These are phyloP conservation scores for Charadrius vociferus DNA, from an alignment of 2,113 vertebrate genomes.

Conservation along the genomic window DNA sequence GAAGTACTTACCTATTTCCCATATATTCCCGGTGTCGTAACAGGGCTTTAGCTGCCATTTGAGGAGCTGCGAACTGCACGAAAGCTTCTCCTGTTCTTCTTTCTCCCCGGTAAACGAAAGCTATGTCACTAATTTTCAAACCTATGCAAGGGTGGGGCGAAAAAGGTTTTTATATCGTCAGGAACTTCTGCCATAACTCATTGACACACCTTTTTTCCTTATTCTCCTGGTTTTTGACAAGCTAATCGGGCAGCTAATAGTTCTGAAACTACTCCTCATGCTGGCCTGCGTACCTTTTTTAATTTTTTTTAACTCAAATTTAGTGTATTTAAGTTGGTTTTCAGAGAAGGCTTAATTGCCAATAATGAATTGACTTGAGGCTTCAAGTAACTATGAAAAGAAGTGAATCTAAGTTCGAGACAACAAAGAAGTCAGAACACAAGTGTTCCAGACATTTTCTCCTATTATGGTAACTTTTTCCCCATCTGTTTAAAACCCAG, in stretches of 20 bases:
- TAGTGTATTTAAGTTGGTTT: not conserved
- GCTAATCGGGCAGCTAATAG: not conserved
- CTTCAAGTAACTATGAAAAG: not conserved
- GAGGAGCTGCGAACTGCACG: constrained; percentile 85
- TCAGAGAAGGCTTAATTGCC: not conserved
- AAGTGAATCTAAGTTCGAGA: not conserved
- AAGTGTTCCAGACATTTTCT: not conserved
- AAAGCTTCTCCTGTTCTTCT: constrained; percentile 86
- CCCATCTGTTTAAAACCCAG: not conserved
- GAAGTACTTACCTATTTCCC: constrained; percentile 81
- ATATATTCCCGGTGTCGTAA: constrained; percentile 83
- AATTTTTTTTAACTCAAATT: fast-evolving
- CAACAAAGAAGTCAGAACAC: not conserved
- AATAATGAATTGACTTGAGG: fast-evolving
- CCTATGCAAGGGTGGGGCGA: constrained; percentile 44
- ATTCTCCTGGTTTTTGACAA: not conserved
- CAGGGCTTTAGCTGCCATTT: constrained; percentile 84
- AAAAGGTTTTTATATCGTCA: not conserved
- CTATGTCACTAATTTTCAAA: constrained; percentile 76
- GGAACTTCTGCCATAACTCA: not conserved
- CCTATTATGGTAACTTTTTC: not conserved
- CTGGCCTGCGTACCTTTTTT: not conserved
- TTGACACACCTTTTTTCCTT: not conserved
- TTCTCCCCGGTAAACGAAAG: constrained; percentile 80
- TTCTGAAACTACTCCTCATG: not conserved